Conservation (phyloP, 2,113 vertebrate species). For the Vulpes vulpes region DNA sequence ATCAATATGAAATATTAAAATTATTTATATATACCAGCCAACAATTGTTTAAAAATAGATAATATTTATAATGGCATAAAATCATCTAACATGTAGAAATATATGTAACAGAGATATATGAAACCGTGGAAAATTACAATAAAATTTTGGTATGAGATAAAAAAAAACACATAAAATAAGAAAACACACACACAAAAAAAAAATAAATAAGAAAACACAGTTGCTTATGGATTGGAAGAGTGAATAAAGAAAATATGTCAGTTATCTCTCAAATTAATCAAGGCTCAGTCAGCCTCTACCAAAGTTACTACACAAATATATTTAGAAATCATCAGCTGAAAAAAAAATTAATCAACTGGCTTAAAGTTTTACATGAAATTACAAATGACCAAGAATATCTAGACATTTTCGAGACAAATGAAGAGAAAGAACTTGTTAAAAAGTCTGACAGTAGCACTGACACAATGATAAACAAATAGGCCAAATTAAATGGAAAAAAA, state of each 20-base stretch:
- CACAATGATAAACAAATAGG: background rate
- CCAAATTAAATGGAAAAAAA: background rate
- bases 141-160: background rate
- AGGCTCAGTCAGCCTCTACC: background rate
- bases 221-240: background rate
- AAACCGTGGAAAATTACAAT: background rate
- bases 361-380: background rate
- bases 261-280: background rate
- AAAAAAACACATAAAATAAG: background rate
- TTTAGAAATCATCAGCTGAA: background rate
- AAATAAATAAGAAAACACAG: background rate
- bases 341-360: background rate
- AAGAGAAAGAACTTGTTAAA: background rate
- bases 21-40: background rate
- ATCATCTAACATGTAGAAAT: background rate
- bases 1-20: background rate
- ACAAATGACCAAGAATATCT: background rate
- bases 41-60: background rate
- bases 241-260: background rate
- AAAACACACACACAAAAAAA: background rate
- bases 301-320: background rate
- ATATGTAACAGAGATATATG: background rate
- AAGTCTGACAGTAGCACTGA: background rate
- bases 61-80: background rate
- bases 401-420: background rate